Percentiles rank a stretch among this genome's conserved stretches.
phyloP scores from a whole-genome alignment of 2,797 vertebrate genomes.

The Amblyopsis hoosieri region DNA sequence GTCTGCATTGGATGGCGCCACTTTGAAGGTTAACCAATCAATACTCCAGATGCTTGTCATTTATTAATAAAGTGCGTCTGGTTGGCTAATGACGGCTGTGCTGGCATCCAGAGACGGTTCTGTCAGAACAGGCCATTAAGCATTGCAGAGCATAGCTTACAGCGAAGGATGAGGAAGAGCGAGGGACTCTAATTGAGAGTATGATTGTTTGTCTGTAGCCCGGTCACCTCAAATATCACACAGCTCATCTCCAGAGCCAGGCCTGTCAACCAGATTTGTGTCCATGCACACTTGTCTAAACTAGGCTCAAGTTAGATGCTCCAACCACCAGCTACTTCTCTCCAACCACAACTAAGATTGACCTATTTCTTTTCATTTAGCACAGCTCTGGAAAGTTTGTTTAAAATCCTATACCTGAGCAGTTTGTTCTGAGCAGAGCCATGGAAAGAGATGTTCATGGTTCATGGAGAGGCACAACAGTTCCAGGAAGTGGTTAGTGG shows the following conservation, averaged over 20 bases:
- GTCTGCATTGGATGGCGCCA: constrained; percentile 38
- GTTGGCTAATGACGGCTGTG: constrained; percentile 48
- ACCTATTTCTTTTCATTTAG: constrained; percentile 60
- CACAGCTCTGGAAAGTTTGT: constrained; percentile 62
- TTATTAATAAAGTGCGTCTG: constrained; percentile 56
- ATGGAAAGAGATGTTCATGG: too few relatives aligned
- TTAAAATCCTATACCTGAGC: constrained; percentile 10
- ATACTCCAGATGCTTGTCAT: constrained; percentile 57
- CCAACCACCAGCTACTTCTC: constrained; percentile 15
- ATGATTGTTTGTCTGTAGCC: constrained; percentile 61
- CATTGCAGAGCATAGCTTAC: constrained; percentile 21
- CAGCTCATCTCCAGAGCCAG: constrained; percentile 41
- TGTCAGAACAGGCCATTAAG: constrained; percentile 47
- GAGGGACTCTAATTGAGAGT: constrained; percentile 61
- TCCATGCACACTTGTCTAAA: constrained; percentile 26
- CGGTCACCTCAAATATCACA: constrained; percentile 60
- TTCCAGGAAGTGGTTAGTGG: too few relatives aligned
- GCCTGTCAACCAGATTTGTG: constrained; percentile 62
- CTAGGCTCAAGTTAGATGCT: constrained; percentile 32
- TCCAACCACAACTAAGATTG: constrained; percentile 39
- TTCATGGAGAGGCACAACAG: too few relatives aligned
- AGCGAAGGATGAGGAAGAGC: constrained; percentile 38
- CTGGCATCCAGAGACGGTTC: constrained; percentile 49
- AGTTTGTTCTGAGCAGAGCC: too few relatives aligned
- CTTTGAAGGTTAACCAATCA: constrained; percentile 67